phyloP scores from a whole-genome alignment of 2,797 vertebrate genomes.

The Channallabes apus region DNA sequence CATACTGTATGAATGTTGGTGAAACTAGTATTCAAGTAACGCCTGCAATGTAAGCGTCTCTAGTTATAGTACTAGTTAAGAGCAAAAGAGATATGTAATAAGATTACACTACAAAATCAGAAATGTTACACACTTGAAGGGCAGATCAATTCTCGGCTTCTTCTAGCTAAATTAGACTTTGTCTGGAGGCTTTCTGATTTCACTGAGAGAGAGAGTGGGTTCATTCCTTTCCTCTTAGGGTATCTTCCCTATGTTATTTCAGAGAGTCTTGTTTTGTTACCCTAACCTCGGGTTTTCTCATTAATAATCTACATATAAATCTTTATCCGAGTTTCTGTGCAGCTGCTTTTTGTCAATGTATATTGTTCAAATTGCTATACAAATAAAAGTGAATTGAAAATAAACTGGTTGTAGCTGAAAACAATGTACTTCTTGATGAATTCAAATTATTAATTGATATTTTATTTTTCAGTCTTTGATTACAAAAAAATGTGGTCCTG shows the following conservation, averaged over 20 bases:
- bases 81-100: conserved; percentile 39
- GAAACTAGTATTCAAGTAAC: neutral
- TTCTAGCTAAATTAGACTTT: neutral
- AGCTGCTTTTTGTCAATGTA: neutral
- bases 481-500: neutral
- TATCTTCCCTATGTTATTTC: neutral
- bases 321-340: neutral
- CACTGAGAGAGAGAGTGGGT: neutral
- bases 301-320: neutral
- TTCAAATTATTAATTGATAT: neutral
- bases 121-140: neutral
- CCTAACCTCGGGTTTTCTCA: neutral
- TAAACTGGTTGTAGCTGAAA: neutral
- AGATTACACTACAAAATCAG: neutral
- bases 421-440: neutral
- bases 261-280: neutral
- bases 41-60: neutral
- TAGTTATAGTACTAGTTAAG: conserved; percentile 37
- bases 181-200: neutral
- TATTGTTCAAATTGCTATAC: neutral
- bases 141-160: neutral
- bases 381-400: neutral
- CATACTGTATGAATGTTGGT: conserved; percentile 12
- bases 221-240: neutral
- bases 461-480: neutral